These are phyloP conservation scores for Orientallactaga bullata DNA, from an alignment of 2,113 vertebrate species.

Conservation along the genomic window DNA sequence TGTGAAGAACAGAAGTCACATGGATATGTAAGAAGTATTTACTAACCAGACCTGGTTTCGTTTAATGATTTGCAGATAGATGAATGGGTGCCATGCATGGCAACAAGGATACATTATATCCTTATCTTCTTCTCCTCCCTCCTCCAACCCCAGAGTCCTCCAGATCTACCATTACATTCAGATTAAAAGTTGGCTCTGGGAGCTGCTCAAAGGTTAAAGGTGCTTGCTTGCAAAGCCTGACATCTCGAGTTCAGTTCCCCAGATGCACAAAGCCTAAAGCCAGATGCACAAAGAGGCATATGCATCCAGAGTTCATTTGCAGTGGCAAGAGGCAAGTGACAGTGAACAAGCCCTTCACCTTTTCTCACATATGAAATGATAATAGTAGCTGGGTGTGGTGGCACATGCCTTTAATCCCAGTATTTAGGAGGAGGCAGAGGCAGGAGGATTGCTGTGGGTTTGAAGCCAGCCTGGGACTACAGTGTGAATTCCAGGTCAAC, in stretches of 20 bases:
- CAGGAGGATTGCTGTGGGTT: no score
- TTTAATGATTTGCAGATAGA: background rate
- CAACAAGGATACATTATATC: background rate
- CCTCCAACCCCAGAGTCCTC: background rate
- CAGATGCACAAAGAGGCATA: background rate
- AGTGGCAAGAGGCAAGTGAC: background rate
- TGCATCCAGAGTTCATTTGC: background rate
- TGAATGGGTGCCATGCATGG: background rate
- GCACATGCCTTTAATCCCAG: no score
- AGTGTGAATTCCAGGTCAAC: no score
- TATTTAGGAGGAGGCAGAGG: no score
- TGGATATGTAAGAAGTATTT: constrained; percentile 1
- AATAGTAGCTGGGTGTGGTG: no score
- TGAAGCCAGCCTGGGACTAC: no score
- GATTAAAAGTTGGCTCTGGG: constrained; percentile 25
- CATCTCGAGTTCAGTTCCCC: background rate
- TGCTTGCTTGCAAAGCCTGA: no score
- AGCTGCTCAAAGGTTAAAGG: background rate
- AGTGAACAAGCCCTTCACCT: background rate
- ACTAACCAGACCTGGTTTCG: background rate
- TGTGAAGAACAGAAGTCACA: constrained; percentile 34
- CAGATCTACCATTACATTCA: constrained; percentile 33
- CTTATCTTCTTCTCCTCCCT: background rate
- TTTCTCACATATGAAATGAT: background rate
- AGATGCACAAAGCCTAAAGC: background rate